Evolutionary conservation across 2,797 vertebrate species (phyloP).

Genomic region (Otolemur crassicaudatus): DNA sequence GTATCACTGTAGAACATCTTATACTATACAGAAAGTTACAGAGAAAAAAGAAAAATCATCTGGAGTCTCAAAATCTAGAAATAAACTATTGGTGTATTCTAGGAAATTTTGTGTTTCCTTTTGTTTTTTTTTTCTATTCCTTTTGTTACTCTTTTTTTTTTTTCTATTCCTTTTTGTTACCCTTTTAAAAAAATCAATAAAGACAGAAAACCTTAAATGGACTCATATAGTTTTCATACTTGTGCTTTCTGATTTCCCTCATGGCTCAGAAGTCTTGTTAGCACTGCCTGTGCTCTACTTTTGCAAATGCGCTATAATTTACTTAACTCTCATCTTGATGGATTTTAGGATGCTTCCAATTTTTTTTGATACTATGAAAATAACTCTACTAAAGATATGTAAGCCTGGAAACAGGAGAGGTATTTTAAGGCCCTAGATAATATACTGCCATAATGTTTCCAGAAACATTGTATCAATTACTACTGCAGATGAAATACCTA

Average conservation of each 20-base stretch:
- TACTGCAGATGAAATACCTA: not conserved
- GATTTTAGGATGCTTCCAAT: constrained; percentile 50
- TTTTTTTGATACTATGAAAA: constrained; percentile 47
- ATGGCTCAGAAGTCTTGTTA: constrained; percentile 38
- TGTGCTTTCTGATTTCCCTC: not conserved
- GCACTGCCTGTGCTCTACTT: constrained; percentile 17
- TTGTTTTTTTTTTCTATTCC: not conserved
- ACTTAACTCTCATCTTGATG: constrained; percentile 49
- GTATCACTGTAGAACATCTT: not conserved
- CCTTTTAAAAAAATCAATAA: not conserved
- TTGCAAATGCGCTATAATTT: not conserved
- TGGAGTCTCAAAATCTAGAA: not conserved
- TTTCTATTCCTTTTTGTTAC: not conserved
- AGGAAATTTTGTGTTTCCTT: not conserved
- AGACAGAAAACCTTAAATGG: not conserved
- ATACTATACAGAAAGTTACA: not conserved
- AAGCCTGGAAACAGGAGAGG: not conserved
- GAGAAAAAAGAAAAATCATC: not conserved
- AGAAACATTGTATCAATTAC: not conserved
- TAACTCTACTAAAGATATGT: not conserved
- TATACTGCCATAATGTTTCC: not conserved
- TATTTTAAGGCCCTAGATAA: constrained; percentile 48
- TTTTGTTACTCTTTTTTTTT: constrained; percentile 18
- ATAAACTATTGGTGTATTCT: constrained; percentile 19
- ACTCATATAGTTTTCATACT: not conserved